Conservation (phyloP, 1,140 invertebrate species). For the Vollenhovia emeryi region DNA sequence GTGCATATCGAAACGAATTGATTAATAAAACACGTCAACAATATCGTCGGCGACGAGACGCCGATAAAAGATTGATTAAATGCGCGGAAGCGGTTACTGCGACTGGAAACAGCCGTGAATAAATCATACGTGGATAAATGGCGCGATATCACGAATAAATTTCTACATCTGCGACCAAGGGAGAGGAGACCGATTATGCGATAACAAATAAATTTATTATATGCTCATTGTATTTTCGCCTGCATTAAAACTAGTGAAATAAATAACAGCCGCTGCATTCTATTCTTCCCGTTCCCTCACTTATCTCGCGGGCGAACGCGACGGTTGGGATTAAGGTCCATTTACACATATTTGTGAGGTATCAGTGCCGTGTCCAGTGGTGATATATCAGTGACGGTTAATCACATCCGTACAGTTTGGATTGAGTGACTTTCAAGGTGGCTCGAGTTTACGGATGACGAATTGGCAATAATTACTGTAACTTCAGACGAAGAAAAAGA, state of each 20-base stretch:
- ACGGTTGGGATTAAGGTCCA: no score
- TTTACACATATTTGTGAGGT: no score
- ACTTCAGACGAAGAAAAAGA: no score
- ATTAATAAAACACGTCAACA: conserved; percentile 59
- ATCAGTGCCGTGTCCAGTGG: no score
- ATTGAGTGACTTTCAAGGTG: no score
- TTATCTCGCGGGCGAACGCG: background rate
- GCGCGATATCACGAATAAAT: conserved; percentile 27
- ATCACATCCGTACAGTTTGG: no score
- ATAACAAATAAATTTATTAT: background rate
- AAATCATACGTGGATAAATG: conserved; percentile 37
- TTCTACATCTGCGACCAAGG: background rate
- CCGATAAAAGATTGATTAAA: conserved; percentile 61
- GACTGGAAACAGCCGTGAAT: conserved; percentile 27
- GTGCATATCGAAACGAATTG: conserved; percentile 44
- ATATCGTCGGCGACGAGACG: conserved; percentile 40
- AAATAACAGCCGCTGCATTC: no score
- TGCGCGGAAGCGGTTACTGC: conserved; percentile 6
- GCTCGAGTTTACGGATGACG: no score
- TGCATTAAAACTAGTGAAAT: background rate
- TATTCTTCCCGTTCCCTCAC: background rate
- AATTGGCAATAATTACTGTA: no score
- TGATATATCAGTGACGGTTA: no score
- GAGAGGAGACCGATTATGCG: background rate
- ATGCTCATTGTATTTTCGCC: background rate